Percentiles rank a stretch among this genome's conserved stretches.
Evolutionary conservation across 2,113 vertebrate genomes (phyloP).

Genomic region (Amblyopsis rosae): DNA sequence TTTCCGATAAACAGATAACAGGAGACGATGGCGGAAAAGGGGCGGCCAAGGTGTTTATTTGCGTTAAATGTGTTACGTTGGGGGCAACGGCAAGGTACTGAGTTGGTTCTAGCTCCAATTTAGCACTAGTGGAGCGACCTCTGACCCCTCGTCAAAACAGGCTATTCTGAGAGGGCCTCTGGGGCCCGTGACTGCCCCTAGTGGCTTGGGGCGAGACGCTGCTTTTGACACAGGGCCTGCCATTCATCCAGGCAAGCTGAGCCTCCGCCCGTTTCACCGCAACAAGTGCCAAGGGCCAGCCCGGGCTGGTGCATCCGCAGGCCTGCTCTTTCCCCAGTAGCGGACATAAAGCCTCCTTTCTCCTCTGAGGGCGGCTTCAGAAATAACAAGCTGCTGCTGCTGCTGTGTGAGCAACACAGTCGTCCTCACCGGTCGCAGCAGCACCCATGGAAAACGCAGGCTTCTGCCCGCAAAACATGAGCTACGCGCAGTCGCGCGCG

Average conservation of each 20-base stretch:
- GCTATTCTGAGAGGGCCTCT: conserved; percentile 51
- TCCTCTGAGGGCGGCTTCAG: conserved; percentile 38
- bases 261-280: conserved; percentile 40
- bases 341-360: conserved; percentile 44
- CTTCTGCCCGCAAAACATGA: not conserved
- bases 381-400: conserved; percentile 28
- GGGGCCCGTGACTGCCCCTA: conserved; percentile 32
- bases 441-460: conserved; percentile 3
- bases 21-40: not conserved
- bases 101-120: conserved; percentile 23
- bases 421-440: conserved; percentile 11
- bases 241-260: conserved; percentile 66
- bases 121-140: conserved; percentile 33
- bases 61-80: conserved; percentile 18
- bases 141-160: conserved; percentile 56
- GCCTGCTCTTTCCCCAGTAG: conserved; percentile 50
- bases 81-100: conserved; percentile 25
- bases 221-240: conserved; percentile 51
- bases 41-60: conserved; percentile 7
- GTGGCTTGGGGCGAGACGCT: conserved; percentile 25
- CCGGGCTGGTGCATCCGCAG: conserved; percentile 52
- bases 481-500: not conserved
- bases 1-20: conserved; percentile 28
- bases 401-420: not conserved
- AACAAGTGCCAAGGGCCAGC: conserved; percentile 53